Evolutionary conservation across 2,888 invertebrate genomes (phyloP).

Genomic region (Acleris emargana): DNA sequence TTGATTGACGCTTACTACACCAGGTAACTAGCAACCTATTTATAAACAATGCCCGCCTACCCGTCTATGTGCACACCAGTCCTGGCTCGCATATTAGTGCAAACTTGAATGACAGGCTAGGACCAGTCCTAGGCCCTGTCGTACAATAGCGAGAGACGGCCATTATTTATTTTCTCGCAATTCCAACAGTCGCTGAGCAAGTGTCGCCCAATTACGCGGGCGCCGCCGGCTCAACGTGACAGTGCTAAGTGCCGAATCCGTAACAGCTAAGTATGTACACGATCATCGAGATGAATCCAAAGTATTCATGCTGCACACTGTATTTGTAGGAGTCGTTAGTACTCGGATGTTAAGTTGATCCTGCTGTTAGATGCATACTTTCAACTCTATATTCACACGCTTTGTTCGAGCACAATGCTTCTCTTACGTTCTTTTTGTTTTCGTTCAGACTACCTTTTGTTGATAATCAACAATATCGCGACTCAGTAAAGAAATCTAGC

Average conservation of each 20-base stretch:
- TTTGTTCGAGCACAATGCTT: conserved; percentile 78
- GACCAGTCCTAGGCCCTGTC: conserved; percentile 34
- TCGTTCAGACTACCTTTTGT: conserved; percentile 80
- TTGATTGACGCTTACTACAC: conserved; percentile 2
- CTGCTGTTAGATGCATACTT: conserved; percentile 73
- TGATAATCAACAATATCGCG: conserved; percentile 80
- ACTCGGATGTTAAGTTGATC: conserved; percentile 44
- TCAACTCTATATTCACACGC: conserved; percentile 77
- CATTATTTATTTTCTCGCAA: conserved; percentile 50
- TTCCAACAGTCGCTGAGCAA: conserved; percentile 40
- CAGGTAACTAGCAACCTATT: conserved; percentile 2
- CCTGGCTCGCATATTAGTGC: conserved; percentile 36
- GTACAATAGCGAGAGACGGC: conserved; percentile 52
- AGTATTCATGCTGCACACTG: conserved; percentile 14
- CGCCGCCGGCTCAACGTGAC: conserved; percentile 41
- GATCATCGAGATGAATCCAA: conserved; percentile 2
- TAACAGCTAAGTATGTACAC: not conserved
- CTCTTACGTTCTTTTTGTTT: conserved; percentile 81
- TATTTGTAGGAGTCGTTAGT: conserved; percentile 32
- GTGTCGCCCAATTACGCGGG: conserved; percentile 41
- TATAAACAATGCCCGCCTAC: conserved; percentile 37
- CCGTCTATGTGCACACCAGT: conserved; percentile 26
- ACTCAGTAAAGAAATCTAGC: conserved; percentile 77
- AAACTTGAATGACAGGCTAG: conserved; percentile 41
- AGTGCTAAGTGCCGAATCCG: conserved; percentile 24